Conservation (phyloP, 2,113 vertebrate genomes). For the Heptranchias perlo region DNA sequence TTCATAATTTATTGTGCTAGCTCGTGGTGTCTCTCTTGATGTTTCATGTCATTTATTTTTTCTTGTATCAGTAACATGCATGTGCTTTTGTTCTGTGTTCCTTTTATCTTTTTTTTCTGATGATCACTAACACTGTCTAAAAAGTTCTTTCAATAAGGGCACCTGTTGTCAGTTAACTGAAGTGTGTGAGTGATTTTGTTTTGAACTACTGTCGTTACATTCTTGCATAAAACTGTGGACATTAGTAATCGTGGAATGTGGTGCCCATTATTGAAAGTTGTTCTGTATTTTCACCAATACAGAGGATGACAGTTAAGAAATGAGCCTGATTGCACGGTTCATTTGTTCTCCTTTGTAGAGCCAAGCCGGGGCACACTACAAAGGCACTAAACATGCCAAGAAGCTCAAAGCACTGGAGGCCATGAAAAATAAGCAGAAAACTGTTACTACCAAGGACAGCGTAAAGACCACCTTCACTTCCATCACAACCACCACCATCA, state of each 20-base stretch:
- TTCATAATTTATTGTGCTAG: background rate
- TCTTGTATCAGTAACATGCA: slow-evolving; percentile 27
- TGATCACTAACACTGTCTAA: slow-evolving; percentile 25
- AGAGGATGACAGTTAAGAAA: slow-evolving; percentile 68
- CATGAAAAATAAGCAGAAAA: slow-evolving; percentile 91
- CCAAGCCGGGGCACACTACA: slow-evolving; percentile 98
- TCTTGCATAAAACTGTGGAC: background rate
- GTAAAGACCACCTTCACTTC: slow-evolving; percentile 76
- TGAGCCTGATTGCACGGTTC: slow-evolving; percentile 73
- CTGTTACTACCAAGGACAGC: slow-evolving; percentile 74
- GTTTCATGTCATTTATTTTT: slow-evolving; percentile 32
- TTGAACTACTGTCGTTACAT: background rate
- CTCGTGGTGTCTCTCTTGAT: background rate
- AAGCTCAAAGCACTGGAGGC: slow-evolving; percentile 94
- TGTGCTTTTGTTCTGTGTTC: slow-evolving; percentile 26
- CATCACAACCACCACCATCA: slow-evolving; percentile 73
- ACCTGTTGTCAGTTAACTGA: background rate
- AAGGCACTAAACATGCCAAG: slow-evolving; percentile 99
- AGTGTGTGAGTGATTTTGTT: background rate
- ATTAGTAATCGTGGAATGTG: slow-evolving; percentile 44
- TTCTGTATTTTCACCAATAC: slow-evolving; percentile 70
- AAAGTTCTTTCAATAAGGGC: slow-evolving; percentile 37
- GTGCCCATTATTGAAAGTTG: slow-evolving; percentile 69
- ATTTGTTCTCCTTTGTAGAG: slow-evolving; percentile 85
- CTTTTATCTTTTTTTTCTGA: slow-evolving; percentile 1